These are phyloP conservation scores for Tenthredo livida DNA, from an alignment of 2,888 invertebrate genomes.

Conservation along the genomic window DNA sequence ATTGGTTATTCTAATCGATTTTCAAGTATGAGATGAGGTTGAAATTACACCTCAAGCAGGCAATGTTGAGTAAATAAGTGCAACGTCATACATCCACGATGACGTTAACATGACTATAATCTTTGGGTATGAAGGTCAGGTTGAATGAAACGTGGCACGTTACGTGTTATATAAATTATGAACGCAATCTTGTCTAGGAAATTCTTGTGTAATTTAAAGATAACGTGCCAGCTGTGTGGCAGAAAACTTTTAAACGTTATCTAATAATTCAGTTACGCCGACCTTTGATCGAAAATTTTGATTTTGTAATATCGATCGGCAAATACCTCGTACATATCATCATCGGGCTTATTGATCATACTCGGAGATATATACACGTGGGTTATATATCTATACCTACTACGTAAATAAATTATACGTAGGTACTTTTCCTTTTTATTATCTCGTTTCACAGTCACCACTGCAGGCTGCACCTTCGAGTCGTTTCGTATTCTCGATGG, in stretches of 20 bases:
- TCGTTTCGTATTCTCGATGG: constrained; percentile 18
- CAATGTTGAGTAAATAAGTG: background rate
- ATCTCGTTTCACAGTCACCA: constrained; percentile 4
- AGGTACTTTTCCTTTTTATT: background rate
- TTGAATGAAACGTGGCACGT: background rate
- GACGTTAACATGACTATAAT: background rate
- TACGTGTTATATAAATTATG: background rate
- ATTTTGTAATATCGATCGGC: background rate
- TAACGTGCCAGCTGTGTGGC: background rate
- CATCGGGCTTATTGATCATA: background rate
- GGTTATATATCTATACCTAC: no score
- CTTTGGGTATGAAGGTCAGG: constrained; percentile 3
- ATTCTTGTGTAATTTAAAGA: background rate
- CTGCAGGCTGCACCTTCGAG: background rate
- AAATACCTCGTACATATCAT: background rate
- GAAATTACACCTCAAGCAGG: background rate
- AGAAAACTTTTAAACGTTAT: background rate
- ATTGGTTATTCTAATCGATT: background rate
- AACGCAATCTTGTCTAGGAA: background rate
- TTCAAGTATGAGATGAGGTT: background rate
- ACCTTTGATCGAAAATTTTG: background rate
- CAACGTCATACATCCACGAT: background rate
- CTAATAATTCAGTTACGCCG: background rate
- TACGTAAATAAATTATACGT: background rate
- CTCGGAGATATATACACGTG: background rate